Evolutionary conservation across 2,113 vertebrate species (phyloP).

Genomic region (Alaudala cheleensis): DNA sequence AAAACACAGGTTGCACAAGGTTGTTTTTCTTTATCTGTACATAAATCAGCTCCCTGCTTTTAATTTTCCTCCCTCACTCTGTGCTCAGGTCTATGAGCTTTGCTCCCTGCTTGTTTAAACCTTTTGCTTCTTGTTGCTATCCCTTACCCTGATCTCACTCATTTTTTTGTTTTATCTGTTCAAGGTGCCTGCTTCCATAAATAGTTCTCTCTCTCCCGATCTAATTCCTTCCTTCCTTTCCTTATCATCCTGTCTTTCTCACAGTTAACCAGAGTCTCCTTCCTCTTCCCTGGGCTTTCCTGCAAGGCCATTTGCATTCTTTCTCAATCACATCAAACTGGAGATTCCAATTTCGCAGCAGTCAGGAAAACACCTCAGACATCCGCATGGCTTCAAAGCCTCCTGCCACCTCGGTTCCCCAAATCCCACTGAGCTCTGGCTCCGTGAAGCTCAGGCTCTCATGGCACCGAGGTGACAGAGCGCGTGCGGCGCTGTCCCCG

Average conservation of each 20-base stretch:
- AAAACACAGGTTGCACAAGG: not conserved
- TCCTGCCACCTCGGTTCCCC: not conserved
- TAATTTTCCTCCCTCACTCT: not conserved
- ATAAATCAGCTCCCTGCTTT: not conserved
- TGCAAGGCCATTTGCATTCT: not conserved
- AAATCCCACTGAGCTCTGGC: not conserved
- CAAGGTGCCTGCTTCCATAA: not conserved
- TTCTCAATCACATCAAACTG: slow-evolving; percentile 25
- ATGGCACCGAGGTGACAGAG: rapidly evolving
- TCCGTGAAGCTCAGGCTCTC: not conserved
- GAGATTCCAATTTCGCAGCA: slow-evolving; percentile 21
- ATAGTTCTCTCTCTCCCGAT: not conserved
- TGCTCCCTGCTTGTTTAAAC: not conserved
- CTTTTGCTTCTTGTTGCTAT: not conserved
- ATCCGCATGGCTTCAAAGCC: not conserved
- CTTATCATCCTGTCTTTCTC: not conserved
- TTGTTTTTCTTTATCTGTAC: not conserved
- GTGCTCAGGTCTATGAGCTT: not conserved
- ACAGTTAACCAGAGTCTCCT: not conserved
- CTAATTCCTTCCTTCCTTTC: not conserved
- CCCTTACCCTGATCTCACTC: not conserved
- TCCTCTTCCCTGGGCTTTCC: not conserved
- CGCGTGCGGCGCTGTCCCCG: rapidly evolving
- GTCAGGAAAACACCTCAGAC: slow-evolving; percentile 4
- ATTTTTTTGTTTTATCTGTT: not conserved